Conservation (phyloP, 2,797 vertebrate species). For the Thamnophis elegans region DNA sequence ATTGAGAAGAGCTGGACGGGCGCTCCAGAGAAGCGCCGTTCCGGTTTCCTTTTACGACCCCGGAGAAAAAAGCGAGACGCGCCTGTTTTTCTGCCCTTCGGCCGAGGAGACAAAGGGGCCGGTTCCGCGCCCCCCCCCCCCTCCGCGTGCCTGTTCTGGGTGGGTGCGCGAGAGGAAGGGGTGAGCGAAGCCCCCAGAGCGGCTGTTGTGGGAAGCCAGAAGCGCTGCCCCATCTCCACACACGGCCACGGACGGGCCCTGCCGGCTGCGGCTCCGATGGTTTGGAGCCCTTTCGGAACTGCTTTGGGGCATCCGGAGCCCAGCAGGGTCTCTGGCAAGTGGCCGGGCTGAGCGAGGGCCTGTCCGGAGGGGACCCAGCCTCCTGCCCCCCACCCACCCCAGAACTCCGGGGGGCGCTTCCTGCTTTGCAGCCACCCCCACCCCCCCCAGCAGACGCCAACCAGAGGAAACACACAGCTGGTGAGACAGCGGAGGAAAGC, state of each 20-base stretch:
- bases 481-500: neutral
- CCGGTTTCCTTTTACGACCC: neutral
- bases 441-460: neutral
- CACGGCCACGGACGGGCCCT: rapidly evolving
- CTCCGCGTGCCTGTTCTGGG: neutral
- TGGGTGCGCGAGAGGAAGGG: neutral
- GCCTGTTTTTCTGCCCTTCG: neutral
- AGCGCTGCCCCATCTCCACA: neutral
- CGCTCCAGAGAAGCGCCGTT: rapidly evolving
- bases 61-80: neutral
- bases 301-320: neutral
- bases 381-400: neutral
- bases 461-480: neutral
- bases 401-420: neutral
- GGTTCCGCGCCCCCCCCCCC: neutral
- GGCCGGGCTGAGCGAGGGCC: rapidly evolving
- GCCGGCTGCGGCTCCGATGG: neutral
- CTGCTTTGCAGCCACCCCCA: neutral
- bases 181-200: neutral
- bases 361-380: neutral
- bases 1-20: neutral
- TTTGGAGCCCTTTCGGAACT: too few relatives aligned
- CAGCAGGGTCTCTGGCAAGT: neutral
- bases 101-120: neutral
- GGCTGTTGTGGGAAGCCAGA: neutral